Base-by-base conservation (phyloP, 92 coral and sea anemone species). In the Epizoanthus rinbou region DNA sequence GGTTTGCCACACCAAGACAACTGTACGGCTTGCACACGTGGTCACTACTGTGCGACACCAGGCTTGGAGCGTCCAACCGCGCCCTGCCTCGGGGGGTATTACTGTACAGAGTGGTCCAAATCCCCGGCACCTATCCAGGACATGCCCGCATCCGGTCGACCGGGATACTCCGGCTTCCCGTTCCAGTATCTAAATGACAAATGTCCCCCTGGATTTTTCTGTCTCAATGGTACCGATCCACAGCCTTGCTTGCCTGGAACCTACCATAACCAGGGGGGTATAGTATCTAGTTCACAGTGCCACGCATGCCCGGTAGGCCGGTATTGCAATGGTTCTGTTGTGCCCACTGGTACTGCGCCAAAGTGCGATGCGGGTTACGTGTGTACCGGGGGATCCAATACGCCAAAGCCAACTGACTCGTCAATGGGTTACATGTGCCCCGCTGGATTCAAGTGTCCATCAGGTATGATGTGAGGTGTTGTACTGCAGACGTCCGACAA, bases 181-280 rank as follows among this genome's bases (percentile, higher is more conserved):
- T 97, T 85, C 82, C 60, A 76, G n/a, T 94, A 84, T 85, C 74
- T 92, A 62, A 97, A 97, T 66, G 98, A 94, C 57, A 92, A 92
- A n/a, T 97, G 99, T 53, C 99, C 99, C 57, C 97, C 99, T 4
- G 99, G 99, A 6, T 89, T 94, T 52, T 97, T 84, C 71, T 97
- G 99, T 62, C 87, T 82, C 68, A 92, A 86, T 69, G 99, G 99
- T 18, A 89, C 95, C 17, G 91, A 91, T 37, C 99, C 99, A 8
- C 80, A 85, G 15, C 91, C 92, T 23, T 97, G 99, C 66, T 94
- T 95, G 17, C 89, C 91, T 21, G 99, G 99, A 24, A 94, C 92
- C n/a, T 97, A 78, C 70, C 95, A 94, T 66, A 97, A 94, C 45
- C 88, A 84, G 80, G 99, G 99, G 23, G 92, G 99, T 14, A 91